Conservation (phyloP, 2,797 vertebrate species). For the Siniperca undulata region DNA sequence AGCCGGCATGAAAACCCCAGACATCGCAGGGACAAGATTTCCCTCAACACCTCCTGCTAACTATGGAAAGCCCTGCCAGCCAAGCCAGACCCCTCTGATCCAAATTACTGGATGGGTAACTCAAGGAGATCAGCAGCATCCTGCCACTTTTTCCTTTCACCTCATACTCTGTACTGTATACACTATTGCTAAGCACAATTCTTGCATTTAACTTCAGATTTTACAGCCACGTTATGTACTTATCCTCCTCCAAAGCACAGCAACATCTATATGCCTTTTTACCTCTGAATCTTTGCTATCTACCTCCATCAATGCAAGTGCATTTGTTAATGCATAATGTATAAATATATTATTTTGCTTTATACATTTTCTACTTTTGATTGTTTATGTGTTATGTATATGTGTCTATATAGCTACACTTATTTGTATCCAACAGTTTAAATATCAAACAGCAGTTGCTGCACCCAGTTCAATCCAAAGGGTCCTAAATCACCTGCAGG, state of each 20-base stretch:
- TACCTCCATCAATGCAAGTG: slow-evolving; percentile 82
- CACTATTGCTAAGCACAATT: slow-evolving; percentile 64
- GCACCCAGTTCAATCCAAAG: slow-evolving; percentile 38
- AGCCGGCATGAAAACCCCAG: slow-evolving; percentile 41
- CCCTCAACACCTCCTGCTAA: slow-evolving; percentile 43
- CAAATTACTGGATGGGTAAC: slow-evolving; percentile 65
- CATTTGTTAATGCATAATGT: slow-evolving; percentile 78
- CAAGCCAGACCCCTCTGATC: slow-evolving; percentile 56
- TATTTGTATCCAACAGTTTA: slow-evolving; percentile 57
- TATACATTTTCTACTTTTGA: slow-evolving; percentile 83
- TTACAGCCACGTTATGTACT: slow-evolving; percentile 61
- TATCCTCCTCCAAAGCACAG: slow-evolving; percentile 77
- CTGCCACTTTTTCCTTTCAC: slow-evolving; percentile 73
- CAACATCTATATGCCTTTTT: slow-evolving; percentile 70
- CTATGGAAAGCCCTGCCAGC: slow-evolving; percentile 57
- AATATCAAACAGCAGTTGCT: slow-evolving; percentile 48
- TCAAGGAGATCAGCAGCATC: slow-evolving; percentile 78
- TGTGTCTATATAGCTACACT: slow-evolving; percentile 63
- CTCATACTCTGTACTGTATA: slow-evolving; percentile 76
- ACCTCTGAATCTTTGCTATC: slow-evolving; percentile 83
- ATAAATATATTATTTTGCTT: slow-evolving; percentile 83
- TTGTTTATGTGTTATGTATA: slow-evolving; percentile 67
- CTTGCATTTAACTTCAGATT: slow-evolving; percentile 60
- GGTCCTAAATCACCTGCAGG: slow-evolving; percentile 30
- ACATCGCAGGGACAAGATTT: slow-evolving; percentile 48